These are phyloP conservation scores for Synergus laeviventris DNA, from an alignment of 2,888 invertebrate species.

Conservation along the genomic window DNA sequence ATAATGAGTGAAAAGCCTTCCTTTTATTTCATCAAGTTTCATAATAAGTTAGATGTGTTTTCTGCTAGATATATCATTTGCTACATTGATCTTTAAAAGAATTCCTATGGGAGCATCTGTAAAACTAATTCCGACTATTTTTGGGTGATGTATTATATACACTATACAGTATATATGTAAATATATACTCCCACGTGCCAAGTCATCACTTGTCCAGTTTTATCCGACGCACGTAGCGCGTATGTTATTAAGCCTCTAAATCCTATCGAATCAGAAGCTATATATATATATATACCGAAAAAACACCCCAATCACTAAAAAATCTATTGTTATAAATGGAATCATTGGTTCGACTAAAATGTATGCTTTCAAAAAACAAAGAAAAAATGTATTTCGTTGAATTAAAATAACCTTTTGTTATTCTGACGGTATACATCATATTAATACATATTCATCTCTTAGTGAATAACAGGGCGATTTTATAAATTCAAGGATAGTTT, in stretches of 20 bases:
- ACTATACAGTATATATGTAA: no score
- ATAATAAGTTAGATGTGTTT: background rate
- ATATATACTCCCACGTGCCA: background rate
- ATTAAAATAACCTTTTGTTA: background rate
- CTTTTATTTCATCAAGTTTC: conserved; percentile 1
- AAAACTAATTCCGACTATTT: background rate
- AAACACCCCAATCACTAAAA: background rate
- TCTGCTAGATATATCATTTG: background rate
- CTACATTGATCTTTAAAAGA: no score
- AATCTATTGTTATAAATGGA: background rate
- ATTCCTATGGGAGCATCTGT: background rate
- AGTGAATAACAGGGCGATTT: background rate
- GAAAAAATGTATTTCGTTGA: background rate
- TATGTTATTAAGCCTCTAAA: conserved; percentile 1
- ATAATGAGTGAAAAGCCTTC: background rate
- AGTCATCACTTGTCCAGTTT: conserved; percentile 11
- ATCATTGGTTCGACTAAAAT: background rate
- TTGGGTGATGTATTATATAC: no score
- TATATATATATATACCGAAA: background rate
- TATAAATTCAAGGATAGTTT: background rate
- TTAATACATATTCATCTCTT: background rate
- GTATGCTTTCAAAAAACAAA: background rate
- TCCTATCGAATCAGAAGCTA: background rate
- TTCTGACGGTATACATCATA: background rate
- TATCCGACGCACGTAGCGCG: background rate